Evolutionary conservation across 2,797 vertebrate species (phyloP), one percentile per base, ranked within the genome.

Genomic region (Tragelaphus eurycerus): DNA sequence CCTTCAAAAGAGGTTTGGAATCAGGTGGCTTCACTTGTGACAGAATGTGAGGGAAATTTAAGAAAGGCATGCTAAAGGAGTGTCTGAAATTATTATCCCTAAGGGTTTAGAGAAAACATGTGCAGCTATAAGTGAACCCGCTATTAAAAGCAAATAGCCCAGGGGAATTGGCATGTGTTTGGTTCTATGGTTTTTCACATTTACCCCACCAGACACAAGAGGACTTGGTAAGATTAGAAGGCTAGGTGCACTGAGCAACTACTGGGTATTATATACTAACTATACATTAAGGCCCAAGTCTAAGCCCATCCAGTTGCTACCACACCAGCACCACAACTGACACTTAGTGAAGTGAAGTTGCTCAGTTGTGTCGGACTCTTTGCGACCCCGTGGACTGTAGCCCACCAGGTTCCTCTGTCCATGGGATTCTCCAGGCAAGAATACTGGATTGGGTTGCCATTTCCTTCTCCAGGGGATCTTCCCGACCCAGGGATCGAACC

Each of bases 141-240:
- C 46, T 96, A 62, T 86, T 96, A 86, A 95, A 96, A 96, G 86
- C 85, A 96, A 67, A 38, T 43, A 89, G 38, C 86, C 31, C 48
- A 89, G 27, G 83, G 60, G 34, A 74, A 85, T 13, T 59, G 29
- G n/a, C 17, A 50, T 82, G 79, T 89, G 52, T 88, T 90, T 84
- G 8, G 38, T 85, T 84, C 50, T 62, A 67, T 48, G 81, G 16
- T 60, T 83, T 96, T 96, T 91, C 74, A 71, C 57, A 90, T 81
- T 85, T 89, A 96, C 82, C 57, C 71, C 27, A 89, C 21, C 55
- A 89, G 54, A 13, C 76, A 94, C 60, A 94, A 90, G 48, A 31
- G 21, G 67, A 74, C 11, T 25, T 38, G 90, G 21, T 74, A 55
- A 93, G n/a, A 7, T 48, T 50, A 27, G 79, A 93, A 38, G 54